A percentile compares a stretch with the other conserved stretches of the same genome.
Conservation (phyloP, 2,888 invertebrate genomes). For the Prenolepis imparis region DNA sequence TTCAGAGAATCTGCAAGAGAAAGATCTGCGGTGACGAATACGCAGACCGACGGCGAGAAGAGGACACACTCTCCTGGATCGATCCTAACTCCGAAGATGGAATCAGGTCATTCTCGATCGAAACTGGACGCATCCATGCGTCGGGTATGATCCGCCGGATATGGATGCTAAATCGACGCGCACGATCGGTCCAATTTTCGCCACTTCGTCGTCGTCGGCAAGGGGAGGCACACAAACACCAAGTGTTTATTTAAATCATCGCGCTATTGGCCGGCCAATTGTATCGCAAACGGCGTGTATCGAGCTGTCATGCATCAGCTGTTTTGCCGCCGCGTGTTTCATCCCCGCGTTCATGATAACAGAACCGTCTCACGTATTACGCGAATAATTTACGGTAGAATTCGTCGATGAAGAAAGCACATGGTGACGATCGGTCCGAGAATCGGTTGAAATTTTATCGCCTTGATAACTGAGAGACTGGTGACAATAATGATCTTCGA, state of each 20-base stretch:
- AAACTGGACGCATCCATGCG: slow-evolving; percentile 54
- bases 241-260: slow-evolving; percentile 28
- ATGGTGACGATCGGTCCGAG: neutral
- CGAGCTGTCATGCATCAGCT: slow-evolving; percentile 27
- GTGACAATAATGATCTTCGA: slow-evolving; percentile 19
- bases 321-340: neutral
- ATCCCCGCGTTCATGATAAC: slow-evolving; percentile 22
- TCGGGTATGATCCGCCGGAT: slow-evolving; percentile 42
- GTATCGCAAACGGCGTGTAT: slow-evolving; percentile 8
- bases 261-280: slow-evolving; percentile 18
- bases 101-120: slow-evolving; percentile 72
- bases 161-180: neutral
- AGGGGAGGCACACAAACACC: neutral
- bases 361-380: neutral
- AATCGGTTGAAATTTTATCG: slow-evolving; percentile 13
- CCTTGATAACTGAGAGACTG: slow-evolving; percentile 19
- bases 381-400: neutral
- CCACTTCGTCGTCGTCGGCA: neutral
- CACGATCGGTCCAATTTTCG: slow-evolving; percentile 6
- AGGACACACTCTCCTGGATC: slow-evolving; percentile 49
- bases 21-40: slow-evolving; percentile 12
- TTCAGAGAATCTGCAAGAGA: slow-evolving; percentile 3
- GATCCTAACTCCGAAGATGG: slow-evolving; percentile 60
- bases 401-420: neutral
- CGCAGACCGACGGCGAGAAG: neutral